Evolutionary conservation across 1,140 invertebrate genomes (phyloP).

Genomic region (Mesaphorura yosii): DNA sequence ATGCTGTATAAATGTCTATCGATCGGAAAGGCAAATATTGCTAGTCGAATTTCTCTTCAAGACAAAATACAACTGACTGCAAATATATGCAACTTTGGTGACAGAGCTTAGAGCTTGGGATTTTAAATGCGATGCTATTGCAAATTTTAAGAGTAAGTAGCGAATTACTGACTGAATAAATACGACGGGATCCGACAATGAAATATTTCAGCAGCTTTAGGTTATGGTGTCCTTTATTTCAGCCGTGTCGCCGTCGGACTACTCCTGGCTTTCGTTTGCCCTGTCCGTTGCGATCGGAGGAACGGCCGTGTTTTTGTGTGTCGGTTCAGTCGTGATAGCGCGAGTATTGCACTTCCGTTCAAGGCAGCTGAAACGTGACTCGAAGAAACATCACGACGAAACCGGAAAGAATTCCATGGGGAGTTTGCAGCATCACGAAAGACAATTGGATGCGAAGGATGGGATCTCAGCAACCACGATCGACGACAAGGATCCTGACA

Average conservation of each 20-base stretch:
- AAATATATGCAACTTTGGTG: too few relatives aligned
- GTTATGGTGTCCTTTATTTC: conserved; percentile 11
- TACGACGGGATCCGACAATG: too few relatives aligned
- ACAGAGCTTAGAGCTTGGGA: too few relatives aligned
- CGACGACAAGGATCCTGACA: conserved; percentile 31
- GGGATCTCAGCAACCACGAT: conserved; percentile 16
- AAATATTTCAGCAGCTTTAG: too few relatives aligned
- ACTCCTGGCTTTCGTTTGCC: conserved; percentile 31
- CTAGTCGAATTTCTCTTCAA: too few relatives aligned
- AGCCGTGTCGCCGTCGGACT: conserved; percentile 27
- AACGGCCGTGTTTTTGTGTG: conserved; percentile 27
- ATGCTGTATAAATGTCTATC: too few relatives aligned
- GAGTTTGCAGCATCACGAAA: conserved; percentile 19
- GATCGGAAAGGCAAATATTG: too few relatives aligned
- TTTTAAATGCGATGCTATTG: too few relatives aligned
- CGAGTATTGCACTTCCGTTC: conserved; percentile 26
- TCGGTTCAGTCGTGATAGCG: conserved; percentile 25
- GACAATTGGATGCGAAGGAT: conserved; percentile 22
- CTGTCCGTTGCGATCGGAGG: conserved; percentile 31
- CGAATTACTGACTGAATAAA: too few relatives aligned
- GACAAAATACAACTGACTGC: too few relatives aligned
- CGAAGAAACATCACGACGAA: conserved; percentile 26
- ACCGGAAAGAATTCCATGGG: conserved; percentile 22
- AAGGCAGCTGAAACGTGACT: conserved; percentile 24
- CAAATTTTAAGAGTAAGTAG: too few relatives aligned